Conservation (phyloP, 2,113 vertebrate species). For the Setophaga petechia region DNA sequence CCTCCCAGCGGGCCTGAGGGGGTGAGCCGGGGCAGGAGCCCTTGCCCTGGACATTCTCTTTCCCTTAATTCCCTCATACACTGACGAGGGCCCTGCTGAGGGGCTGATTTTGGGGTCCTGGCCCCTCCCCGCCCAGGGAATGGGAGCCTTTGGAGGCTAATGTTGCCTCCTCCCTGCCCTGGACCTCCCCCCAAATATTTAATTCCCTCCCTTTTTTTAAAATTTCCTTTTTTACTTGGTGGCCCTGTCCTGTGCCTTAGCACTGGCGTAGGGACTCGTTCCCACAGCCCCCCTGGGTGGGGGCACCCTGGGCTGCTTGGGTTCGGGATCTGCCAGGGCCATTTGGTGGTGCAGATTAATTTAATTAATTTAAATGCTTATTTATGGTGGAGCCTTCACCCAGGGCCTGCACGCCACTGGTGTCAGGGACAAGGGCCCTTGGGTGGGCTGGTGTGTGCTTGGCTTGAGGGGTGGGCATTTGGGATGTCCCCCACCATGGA, state of each 20-base stretch:
- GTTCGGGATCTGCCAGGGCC: not conserved
- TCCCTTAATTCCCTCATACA: not conserved
- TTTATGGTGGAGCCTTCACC: conserved; percentile 11
- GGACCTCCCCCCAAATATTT: not conserved
- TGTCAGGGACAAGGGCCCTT: not conserved
- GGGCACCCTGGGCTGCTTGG: not conserved
- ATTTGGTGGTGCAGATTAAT: not conserved
- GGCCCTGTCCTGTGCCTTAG: conserved; percentile 10
- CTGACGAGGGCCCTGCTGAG: not conserved
- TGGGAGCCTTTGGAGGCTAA: not conserved
- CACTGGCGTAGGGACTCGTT: not conserved
- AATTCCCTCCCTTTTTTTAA: not conserved
- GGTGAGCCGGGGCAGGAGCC: not conserved
- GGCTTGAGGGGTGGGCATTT: not conserved
- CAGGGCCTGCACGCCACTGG: not conserved
- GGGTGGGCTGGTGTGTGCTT: not conserved
- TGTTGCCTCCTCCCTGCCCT: not conserved
- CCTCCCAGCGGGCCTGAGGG: conserved; percentile 35
- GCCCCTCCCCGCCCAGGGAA: not conserved
- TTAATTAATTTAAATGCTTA: conserved; percentile 61
- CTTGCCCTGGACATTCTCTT: not conserved
- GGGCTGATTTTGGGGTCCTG: not conserved
- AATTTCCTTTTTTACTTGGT: not conserved
- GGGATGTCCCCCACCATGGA: not conserved
- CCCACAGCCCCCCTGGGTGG: not conserved